Conservation (phyloP, 2,888 invertebrate genomes). For the Campoplex nolae region DNA sequence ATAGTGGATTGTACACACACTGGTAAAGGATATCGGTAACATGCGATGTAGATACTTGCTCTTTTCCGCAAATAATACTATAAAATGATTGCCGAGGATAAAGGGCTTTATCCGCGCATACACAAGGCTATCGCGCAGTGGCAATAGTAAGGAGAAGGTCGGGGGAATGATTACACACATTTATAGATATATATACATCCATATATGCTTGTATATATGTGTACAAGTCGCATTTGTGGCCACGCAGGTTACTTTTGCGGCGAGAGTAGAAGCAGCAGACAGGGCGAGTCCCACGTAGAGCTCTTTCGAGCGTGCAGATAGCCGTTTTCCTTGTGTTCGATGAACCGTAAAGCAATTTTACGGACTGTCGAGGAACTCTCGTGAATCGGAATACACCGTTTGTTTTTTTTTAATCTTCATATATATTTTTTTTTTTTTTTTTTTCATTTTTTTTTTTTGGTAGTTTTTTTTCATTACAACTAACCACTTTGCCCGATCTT, state of each 20-base stretch:
- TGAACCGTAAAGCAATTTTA: constrained; percentile 74
- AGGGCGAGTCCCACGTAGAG: constrained; percentile 68
- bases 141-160: constrained; percentile 20
- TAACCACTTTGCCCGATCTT: constrained; percentile 69
- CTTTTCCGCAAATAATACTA: constrained; percentile 64
- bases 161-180: constrained; percentile 11
- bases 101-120: constrained; percentile 58
- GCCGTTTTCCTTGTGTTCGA: constrained; percentile 73
- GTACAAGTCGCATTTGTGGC: constrained; percentile 56
- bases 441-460: constrained; percentile 2
- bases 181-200: background rate
- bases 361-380: constrained; percentile 74
- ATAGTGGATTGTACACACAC: constrained; percentile 28
- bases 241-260: constrained; percentile 71
- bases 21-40: constrained; percentile 30
- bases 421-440: constrained; percentile 33
- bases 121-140: constrained; percentile 55
- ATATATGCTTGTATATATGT: background rate
- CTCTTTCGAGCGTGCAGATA: constrained; percentile 71
- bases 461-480: constrained; percentile 62
- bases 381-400: constrained; percentile 71
- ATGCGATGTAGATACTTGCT: constrained; percentile 50
- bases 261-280: constrained; percentile 64
- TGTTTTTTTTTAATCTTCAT: constrained; percentile 27
- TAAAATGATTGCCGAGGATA: constrained; percentile 65